phyloP scores from a whole-genome alignment of 1,140 invertebrate species.

The Euschistus heros region DNA sequence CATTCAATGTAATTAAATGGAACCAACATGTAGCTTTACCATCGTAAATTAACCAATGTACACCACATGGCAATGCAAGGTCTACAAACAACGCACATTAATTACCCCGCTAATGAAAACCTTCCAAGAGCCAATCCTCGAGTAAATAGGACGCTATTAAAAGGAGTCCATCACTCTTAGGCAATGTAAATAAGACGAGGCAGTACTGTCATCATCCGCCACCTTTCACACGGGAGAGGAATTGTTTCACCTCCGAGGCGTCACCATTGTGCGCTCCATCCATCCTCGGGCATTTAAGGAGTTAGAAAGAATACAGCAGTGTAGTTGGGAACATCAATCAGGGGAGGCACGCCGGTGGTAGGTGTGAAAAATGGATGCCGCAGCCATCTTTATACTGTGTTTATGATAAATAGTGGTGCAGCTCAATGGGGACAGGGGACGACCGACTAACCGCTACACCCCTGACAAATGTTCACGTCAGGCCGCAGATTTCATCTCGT shows the following conservation, averaged over 20 bases:
- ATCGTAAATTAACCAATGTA: too few relatives aligned
- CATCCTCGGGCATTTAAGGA: constrained; percentile 5
- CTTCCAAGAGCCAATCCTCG: too few relatives aligned
- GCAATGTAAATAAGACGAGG: too few relatives aligned
- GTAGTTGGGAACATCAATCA: constrained; percentile 6
- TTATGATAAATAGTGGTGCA: constrained; percentile 1
- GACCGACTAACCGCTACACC: background rate
- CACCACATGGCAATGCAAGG: too few relatives aligned
- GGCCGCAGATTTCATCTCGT: background rate
- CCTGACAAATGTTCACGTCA: constrained; percentile 1
- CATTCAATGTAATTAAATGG: too few relatives aligned
- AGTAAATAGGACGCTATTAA: too few relatives aligned
- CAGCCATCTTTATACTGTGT: background rate
- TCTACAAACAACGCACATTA: too few relatives aligned
- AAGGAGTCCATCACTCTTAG: too few relatives aligned
- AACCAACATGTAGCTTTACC: too few relatives aligned
- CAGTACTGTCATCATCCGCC: constrained; percentile 1
- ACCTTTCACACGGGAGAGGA: background rate
- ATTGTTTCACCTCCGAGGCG: background rate
- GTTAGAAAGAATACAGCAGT: background rate
- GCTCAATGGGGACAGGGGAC: background rate
- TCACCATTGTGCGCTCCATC: background rate
- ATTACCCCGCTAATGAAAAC: too few relatives aligned
- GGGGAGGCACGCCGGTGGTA: background rate
- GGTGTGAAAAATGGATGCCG: background rate